These are phyloP conservation scores for Cosmia pyralina DNA, from an alignment of 2,888 invertebrate genomes.

Conservation along the genomic window DNA sequence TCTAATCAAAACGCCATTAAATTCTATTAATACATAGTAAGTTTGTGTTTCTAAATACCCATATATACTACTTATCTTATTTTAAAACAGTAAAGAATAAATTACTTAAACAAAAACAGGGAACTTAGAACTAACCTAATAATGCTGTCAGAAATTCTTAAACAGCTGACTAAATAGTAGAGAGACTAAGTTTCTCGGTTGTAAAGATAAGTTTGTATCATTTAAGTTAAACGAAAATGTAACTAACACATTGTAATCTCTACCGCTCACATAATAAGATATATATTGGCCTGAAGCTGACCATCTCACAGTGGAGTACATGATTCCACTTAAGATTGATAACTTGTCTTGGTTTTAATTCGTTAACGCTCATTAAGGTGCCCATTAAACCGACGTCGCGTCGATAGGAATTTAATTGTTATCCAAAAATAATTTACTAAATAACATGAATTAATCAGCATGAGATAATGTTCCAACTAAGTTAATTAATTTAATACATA, in stretches of 20 bases:
- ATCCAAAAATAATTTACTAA: constrained; percentile 29
- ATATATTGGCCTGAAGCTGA: constrained; percentile 16
- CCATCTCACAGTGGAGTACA: constrained; percentile 10
- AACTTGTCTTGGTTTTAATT: constrained; percentile 52
- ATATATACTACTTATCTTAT: constrained; percentile 47
- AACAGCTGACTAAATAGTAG: background rate
- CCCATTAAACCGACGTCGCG: constrained; percentile 38
- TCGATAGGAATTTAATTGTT: constrained; percentile 32
- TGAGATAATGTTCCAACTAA: constrained; percentile 21
- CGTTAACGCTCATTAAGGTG: constrained; percentile 56
- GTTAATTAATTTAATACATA: constrained; percentile 21
- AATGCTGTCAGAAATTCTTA: background rate
- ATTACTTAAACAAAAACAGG: constrained; percentile 48
- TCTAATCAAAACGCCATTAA: constrained; percentile 61
- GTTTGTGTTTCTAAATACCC: constrained; percentile 49
- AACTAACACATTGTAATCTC: constrained; percentile 34
- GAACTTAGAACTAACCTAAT: constrained; percentile 30
- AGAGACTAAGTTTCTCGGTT: background rate
- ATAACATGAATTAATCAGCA: constrained; percentile 26
- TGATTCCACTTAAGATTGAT: constrained; percentile 49
- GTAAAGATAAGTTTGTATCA: constrained; percentile 15
- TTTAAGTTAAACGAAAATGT: constrained; percentile 31
- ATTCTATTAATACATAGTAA: constrained; percentile 62
- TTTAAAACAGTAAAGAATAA: constrained; percentile 50
- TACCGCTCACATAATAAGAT: constrained; percentile 39